phyloP scores from a whole-genome alignment of 2,797 vertebrate species.

The Anguilla anguilla region DNA sequence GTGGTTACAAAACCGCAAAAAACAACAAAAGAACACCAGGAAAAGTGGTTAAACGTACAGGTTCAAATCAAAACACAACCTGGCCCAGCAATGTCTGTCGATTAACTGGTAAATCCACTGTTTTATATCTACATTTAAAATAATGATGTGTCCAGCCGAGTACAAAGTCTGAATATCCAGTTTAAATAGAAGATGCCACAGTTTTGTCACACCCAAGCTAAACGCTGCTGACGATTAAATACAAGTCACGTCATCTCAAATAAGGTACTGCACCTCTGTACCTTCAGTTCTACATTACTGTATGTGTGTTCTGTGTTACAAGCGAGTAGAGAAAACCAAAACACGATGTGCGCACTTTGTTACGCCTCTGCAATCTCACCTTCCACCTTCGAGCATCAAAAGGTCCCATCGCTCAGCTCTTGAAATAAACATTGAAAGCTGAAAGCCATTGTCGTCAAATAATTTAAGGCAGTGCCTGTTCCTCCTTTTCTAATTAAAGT shows the following conservation, averaged over 20 bases:
- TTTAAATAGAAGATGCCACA: slow-evolving; percentile 56
- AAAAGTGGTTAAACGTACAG: slow-evolving; percentile 56
- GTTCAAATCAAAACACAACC: slow-evolving; percentile 65
- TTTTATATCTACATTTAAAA: slow-evolving; percentile 32
- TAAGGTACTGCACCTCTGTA: slow-evolving; percentile 44
- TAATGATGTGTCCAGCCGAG: slow-evolving; percentile 37
- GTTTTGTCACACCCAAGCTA: slow-evolving; percentile 37
- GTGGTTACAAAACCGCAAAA: slow-evolving; percentile 46
- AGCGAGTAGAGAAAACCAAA: slow-evolving; percentile 49
- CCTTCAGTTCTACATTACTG: slow-evolving; percentile 38
- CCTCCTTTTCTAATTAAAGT: slow-evolving; percentile 30
- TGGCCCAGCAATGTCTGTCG: slow-evolving; percentile 47
- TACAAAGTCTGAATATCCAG: slow-evolving; percentile 41
- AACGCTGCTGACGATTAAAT: slow-evolving; percentile 33
- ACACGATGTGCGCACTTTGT: background rate
- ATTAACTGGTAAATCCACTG: slow-evolving; percentile 40
- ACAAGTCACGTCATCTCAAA: slow-evolving; percentile 34
- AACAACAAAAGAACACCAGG: slow-evolving; percentile 64
- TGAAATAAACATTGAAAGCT: background rate
- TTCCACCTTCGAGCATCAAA: background rate
- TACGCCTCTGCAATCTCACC: background rate
- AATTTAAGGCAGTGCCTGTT: slow-evolving; percentile 74
- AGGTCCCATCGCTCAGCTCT: background rate
- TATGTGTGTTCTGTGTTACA: slow-evolving; percentile 33
- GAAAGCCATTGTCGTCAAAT: slow-evolving; percentile 51